Conservation (phyloP, 2,888 invertebrate species). For the Caenorhabditis sp. region DNA sequence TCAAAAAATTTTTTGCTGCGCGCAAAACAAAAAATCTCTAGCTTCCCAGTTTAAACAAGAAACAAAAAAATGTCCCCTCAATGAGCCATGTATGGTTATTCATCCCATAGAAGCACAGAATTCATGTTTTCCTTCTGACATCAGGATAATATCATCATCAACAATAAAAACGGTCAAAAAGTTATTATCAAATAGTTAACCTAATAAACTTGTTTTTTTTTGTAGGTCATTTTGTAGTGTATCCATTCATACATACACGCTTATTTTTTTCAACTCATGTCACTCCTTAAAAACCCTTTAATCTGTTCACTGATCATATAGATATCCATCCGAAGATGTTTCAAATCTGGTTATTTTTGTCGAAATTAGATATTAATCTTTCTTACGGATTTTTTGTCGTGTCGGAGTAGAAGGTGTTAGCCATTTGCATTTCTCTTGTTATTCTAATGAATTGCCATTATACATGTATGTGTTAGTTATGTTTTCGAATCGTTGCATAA, state of each 20-base stretch:
- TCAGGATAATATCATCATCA: background rate
- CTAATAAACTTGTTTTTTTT: background rate
- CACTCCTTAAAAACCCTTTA: background rate
- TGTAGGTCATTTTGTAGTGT: background rate
- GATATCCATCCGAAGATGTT: background rate
- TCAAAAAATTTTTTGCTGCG: too few species aligned
- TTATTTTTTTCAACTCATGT: background rate
- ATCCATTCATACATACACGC: background rate
- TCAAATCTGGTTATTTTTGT: slow-evolving; percentile 3
- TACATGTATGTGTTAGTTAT: background rate
- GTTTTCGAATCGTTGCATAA: background rate
- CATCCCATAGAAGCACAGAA: too few species aligned
- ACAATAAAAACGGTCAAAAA: background rate
- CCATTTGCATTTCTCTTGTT: background rate
- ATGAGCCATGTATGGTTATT: too few species aligned
- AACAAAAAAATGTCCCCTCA: too few species aligned
- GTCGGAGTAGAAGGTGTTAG: background rate
- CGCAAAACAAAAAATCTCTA: too few species aligned
- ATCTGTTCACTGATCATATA: background rate
- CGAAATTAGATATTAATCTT: background rate
- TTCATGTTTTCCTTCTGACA: background rate
- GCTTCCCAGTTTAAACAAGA: too few species aligned
- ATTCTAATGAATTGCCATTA: background rate
- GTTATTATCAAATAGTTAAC: background rate
- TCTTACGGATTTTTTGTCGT: background rate